phyloP scores from a whole-genome alignment of 1,140 invertebrate genomes.

The Latrodectus geometricus region DNA sequence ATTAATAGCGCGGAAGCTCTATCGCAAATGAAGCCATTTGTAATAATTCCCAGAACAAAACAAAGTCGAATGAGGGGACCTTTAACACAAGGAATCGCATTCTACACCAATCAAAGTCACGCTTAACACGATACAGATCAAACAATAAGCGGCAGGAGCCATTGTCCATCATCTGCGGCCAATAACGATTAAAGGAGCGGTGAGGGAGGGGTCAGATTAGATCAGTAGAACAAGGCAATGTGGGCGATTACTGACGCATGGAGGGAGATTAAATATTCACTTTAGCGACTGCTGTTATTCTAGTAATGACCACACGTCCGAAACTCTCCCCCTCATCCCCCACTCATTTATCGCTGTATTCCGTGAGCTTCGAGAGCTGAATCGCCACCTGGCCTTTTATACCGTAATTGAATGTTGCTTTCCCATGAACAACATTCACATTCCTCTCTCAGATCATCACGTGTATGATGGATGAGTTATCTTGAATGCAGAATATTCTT shows the following conservation, averaged over 20 bases:
- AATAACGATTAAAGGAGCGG: slow-evolving; percentile 21
- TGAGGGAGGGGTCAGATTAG: not conserved
- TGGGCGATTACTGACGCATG: slow-evolving; percentile 36
- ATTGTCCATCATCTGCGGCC: slow-evolving; percentile 31
- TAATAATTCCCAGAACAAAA: not conserved
- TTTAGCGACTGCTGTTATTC: slow-evolving; percentile 20
- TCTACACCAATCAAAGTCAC: not conserved
- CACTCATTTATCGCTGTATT: slow-evolving; percentile 29
- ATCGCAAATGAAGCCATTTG: not conserved
- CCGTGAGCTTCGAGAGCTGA: not conserved
- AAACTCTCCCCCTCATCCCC: not conserved
- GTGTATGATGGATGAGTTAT: too few relatives aligned
- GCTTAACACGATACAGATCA: not conserved
- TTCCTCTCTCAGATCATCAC: too few relatives aligned
- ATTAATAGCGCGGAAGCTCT: not conserved
- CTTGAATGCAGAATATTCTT: too few relatives aligned
- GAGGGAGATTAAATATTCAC: slow-evolving; percentile 52
- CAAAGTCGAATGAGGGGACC: not conserved
- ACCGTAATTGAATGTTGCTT: not conserved
- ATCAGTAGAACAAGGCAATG: not conserved
- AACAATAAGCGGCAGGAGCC: not conserved
- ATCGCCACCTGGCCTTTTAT: too few relatives aligned
- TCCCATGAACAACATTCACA: not conserved
- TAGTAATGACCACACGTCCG: slow-evolving; percentile 47
- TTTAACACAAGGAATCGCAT: not conserved